Evolutionary conservation across 2,888 invertebrate genomes (phyloP), one percentile per base, ranked within the genome.

Genomic region (Bibio marci): DNA sequence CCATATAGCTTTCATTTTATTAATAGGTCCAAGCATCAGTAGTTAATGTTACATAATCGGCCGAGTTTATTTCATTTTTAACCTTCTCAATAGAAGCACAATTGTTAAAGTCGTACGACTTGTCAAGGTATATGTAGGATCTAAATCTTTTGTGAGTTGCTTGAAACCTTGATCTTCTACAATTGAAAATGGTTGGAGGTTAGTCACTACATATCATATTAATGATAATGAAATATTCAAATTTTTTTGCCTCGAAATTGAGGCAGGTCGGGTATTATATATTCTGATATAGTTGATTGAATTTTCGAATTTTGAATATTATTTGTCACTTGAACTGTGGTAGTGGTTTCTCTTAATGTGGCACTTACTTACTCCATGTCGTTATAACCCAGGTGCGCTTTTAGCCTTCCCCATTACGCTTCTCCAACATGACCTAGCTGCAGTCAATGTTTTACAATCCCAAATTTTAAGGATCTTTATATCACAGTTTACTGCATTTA

Each of bases 151-250:
- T 25, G 50, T 44, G 30, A 53, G 50, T 38, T 50, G 43, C 43
- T 38, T 42, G 45, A 54, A 53, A 37, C 52, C 51, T 41, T 42
- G 37, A 46, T 53, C 50, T 38, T 53, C 49, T n/a, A 54, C 54
- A 26, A 54, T 48, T 36, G 43, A 46, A 38, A 52, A 50, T 25
- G 54, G 51, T 38, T 54, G 52, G 44, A 50, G 51, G 42, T 54
- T 51, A 35, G 42, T 41, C 7, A 45, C 47, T n/a, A n/a, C n/a
- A n/a, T 30, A 52, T 52, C 47, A 54, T 47, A 22, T 38, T 36
- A n/a, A n/a, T 35, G 52, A 37, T 30, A 51, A 39, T 39, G 47
- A 44, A 30, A 40, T 41, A 45, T 51, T 49, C 12, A 41, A 22
- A 12, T 35, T 30, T 14, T 30, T 37, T 30, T 37, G 27, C 18